phyloP scores from a whole-genome alignment of 2,113 vertebrate species.

The Eretmochelys imbricata region DNA sequence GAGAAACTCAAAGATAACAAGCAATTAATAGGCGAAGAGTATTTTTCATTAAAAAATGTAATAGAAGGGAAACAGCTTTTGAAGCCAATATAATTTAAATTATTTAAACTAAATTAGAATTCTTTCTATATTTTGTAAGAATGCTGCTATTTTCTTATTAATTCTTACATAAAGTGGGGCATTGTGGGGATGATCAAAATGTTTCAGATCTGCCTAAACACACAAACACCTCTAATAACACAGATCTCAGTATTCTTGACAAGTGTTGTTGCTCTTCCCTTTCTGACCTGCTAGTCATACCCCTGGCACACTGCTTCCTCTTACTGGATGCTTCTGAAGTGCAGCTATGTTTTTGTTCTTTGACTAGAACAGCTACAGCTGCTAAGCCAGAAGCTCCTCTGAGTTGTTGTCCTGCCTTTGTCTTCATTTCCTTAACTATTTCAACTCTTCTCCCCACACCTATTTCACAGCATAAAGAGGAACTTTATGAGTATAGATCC shows the following conservation, averaged over 20 bases:
- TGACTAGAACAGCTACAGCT: not conserved
- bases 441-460: not conserved
- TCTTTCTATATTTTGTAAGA: not conserved
- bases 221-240: not conserved
- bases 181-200: not conserved
- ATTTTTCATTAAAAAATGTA: slow-evolving; percentile 18
- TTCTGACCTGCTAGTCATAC: not conserved
- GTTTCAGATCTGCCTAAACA: not conserved
- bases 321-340: not conserved
- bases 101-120: not conserved
- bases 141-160: not conserved
- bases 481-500: not conserved
- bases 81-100: not conserved
- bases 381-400: not conserved
- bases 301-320: not conserved
- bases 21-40: slow-evolving; percentile 53
- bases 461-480: not conserved
- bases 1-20: slow-evolving; percentile 25
- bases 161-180: not conserved
- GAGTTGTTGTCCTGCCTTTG: not conserved
- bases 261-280: not conserved
- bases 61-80: slow-evolving; percentile 20
- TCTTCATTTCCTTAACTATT: not conserved
- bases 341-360: not conserved
- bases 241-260: not conserved